Evolutionary conservation across 1,140 invertebrate genomes (phyloP).

Genomic region (Listronotus oregonensis): DNA sequence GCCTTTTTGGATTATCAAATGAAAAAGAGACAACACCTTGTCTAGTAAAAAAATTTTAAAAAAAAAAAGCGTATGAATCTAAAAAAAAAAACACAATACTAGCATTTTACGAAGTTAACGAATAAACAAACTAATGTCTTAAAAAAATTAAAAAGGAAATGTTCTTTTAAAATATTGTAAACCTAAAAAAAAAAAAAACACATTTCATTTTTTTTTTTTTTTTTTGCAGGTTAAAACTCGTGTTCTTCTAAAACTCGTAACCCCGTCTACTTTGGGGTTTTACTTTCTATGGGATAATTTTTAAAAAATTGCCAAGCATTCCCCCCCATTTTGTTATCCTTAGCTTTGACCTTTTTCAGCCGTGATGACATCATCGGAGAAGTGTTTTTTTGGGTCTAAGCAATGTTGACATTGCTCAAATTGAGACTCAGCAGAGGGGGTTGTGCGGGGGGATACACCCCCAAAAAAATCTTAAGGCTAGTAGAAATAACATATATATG

Average conservation of each 20-base stretch:
- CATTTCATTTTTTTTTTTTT: too few species aligned
- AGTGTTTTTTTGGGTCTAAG: conserved; percentile 84
- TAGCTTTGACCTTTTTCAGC: conserved; percentile 95
- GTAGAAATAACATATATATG: too few species aligned
- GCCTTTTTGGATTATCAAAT: too few species aligned
- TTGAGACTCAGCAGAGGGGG: conserved; percentile 76
- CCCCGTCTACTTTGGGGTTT: conserved; percentile 95
- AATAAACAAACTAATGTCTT: conserved; percentile 2
- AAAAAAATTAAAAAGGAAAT: not conserved
- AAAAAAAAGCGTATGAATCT: too few species aligned
- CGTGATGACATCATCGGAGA: conserved; percentile 97
- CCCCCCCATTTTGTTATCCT: conserved; percentile 93
- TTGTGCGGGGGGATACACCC: conserved; percentile 84
- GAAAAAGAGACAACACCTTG: too few species aligned
- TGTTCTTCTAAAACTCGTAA: conserved; percentile 87
- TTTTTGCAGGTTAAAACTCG: conserved; percentile 78
- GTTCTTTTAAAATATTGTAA: not conserved
- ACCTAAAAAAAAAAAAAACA: too few species aligned
- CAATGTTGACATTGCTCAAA: conserved; percentile 76
- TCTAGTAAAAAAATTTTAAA: too few species aligned
- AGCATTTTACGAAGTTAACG: too few species aligned
- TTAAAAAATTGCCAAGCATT: conserved; percentile 81
- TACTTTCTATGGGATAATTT: conserved; percentile 91
- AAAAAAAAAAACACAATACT: too few species aligned
- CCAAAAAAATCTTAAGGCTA: conserved; percentile 81